phyloP scores from a whole-genome alignment of 2,113 vertebrate genomes.

The Brevimyrus niger region DNA sequence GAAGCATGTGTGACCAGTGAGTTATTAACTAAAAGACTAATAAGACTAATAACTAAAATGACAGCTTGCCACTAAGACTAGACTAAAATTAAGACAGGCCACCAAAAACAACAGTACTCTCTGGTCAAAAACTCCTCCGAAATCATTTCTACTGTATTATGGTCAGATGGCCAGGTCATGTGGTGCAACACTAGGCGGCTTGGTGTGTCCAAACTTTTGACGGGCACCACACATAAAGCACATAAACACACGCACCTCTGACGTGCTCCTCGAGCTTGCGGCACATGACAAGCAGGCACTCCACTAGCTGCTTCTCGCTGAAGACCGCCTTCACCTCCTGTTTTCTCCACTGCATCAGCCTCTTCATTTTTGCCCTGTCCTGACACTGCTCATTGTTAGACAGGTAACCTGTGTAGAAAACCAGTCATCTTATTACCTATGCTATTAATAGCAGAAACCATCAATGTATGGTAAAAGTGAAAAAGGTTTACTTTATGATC shows the following conservation, averaged over 20 bases:
- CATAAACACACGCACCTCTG: constrained; percentile 56
- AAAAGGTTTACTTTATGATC: not conserved
- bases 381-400: constrained; percentile 40
- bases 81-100: too few relatives aligned
- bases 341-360: constrained; percentile 52
- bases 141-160: too few relatives aligned
- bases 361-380: constrained; percentile 41
- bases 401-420: constrained; percentile 50
- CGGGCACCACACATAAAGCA: not conserved
- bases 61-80: too few relatives aligned
- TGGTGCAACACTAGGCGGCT: not conserved
- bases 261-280: constrained; percentile 56
- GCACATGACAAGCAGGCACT: constrained; percentile 66
- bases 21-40: too few relatives aligned
- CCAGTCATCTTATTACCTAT: not conserved
- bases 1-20: too few relatives aligned
- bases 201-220: not conserved
- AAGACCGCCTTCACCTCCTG: constrained; percentile 54
- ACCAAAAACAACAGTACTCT: too few relatives aligned
- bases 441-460: not conserved
- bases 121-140: too few relatives aligned
- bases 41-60: too few relatives aligned
- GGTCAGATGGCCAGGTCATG: not conserved
- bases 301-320: constrained; percentile 54
- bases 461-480: not conserved